phyloP scores from a whole-genome alignment of 2,888 invertebrate species.

The Drosophila stalkeri region DNA sequence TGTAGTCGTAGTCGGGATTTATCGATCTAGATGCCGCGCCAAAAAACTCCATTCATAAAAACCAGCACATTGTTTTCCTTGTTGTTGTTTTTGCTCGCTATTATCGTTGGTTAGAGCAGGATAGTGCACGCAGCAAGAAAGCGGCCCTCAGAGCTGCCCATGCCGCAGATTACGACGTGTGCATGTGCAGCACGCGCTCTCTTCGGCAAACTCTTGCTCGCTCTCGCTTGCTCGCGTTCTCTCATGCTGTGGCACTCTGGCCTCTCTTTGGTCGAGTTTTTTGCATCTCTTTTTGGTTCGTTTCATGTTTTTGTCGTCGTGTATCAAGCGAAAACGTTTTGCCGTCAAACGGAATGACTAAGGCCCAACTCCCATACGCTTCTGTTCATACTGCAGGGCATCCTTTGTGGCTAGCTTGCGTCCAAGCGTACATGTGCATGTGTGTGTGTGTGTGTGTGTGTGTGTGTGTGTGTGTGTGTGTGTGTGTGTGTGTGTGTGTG shows the following conservation, averaged over 20 bases:
- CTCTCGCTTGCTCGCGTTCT: slow-evolving; percentile 10
- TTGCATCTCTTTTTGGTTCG: slow-evolving; percentile 19
- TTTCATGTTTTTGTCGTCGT: slow-evolving; percentile 65
- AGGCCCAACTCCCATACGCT: slow-evolving; percentile 24
- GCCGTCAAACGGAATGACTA: slow-evolving; percentile 80
- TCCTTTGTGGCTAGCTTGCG: slow-evolving; percentile 59
- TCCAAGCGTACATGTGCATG: slow-evolving; percentile 18
- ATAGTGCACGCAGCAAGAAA: slow-evolving; percentile 58
- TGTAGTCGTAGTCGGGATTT: slow-evolving; percentile 82
- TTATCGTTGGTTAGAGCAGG: slow-evolving; percentile 46
- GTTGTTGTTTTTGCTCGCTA: slow-evolving; percentile 29
- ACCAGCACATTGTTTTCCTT: slow-evolving; percentile 81
- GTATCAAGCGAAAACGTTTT: slow-evolving; percentile 74
- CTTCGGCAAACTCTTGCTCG: slow-evolving; percentile 35
- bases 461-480: slow-evolving; percentile 19
- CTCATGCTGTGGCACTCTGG: slow-evolving; percentile 14
- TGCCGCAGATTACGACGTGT: slow-evolving; percentile 29
- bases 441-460: slow-evolving; percentile 23
- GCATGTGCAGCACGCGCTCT: slow-evolving; percentile 72
- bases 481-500: slow-evolving; percentile 22
- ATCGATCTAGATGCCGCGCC: slow-evolving; percentile 84
- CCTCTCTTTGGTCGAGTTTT: slow-evolving; percentile 20
- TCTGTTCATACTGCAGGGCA: slow-evolving; percentile 27
- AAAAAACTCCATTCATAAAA: slow-evolving; percentile 85
- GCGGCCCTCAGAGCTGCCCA: slow-evolving; percentile 47